Evolutionary conservation across 2,113 vertebrate species (phyloP).

Genomic region (Hippocampus barbouri): DNA sequence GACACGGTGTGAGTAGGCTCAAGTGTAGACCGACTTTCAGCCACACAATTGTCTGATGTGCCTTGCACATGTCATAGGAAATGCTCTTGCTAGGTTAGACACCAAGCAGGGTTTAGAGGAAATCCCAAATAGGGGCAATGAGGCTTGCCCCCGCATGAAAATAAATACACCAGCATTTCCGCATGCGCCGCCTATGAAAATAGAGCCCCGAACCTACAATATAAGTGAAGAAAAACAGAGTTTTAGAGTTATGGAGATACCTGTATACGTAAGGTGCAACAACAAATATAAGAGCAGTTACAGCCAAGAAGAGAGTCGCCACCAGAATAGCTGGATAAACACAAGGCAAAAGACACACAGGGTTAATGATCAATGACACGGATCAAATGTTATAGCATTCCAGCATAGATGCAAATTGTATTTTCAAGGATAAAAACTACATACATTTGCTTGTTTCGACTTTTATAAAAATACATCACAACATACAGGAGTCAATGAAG

Average conservation of each 20-base stretch:
- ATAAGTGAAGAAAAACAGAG: background rate
- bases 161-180: no score
- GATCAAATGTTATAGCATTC: background rate
- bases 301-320: conserved; percentile 53
- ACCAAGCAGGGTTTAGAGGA: no score
- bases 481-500: background rate
- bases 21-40: no score
- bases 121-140: no score
- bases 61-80: no score
- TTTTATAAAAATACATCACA: background rate
- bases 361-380: background rate
- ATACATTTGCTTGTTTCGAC: background rate
- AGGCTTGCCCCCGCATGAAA: no score
- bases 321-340: conserved; percentile 64
- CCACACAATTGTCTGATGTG: no score
- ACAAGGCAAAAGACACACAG: conserved; percentile 18
- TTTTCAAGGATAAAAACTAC: background rate
- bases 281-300: conserved; percentile 39
- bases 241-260: conserved; percentile 38
- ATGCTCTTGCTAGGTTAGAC: no score
- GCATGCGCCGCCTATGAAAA: no score
- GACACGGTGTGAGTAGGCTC: no score
- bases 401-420: background rate
- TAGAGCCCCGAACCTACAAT: background rate
- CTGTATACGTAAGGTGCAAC: conserved; percentile 58